These are phyloP conservation scores for Tinea trinotella DNA, from an alignment of 2,888 invertebrate species.

Conservation along the genomic window DNA sequence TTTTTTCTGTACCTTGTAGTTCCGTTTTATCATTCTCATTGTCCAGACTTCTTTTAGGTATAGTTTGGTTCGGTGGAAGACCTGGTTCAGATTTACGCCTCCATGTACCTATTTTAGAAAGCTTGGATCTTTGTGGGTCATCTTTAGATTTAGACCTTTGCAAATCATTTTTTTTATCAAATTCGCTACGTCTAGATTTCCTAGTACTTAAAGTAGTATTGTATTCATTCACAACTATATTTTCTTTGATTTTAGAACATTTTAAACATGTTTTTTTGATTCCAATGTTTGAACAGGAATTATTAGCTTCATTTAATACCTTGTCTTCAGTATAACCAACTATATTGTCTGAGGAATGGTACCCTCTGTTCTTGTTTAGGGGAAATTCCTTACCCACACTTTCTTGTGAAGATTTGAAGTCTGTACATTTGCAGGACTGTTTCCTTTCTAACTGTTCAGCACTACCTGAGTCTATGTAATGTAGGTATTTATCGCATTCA, in stretches of 20 bases:
- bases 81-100: slow-evolving; percentile 81
- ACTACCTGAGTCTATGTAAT: slow-evolving; percentile 57
- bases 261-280: slow-evolving; percentile 61
- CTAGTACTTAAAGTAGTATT: slow-evolving; percentile 38
- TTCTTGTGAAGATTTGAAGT: slow-evolving; percentile 63
- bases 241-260: slow-evolving; percentile 66
- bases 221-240: slow-evolving; percentile 53
- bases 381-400: slow-evolving; percentile 55
- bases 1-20: slow-evolving; percentile 50
- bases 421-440: slow-evolving; percentile 46
- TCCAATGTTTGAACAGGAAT: slow-evolving; percentile 42
- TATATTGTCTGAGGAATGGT: slow-evolving; percentile 63
- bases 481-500: slow-evolving; percentile 56
- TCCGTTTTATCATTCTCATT: slow-evolving; percentile 50
- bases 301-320: slow-evolving; percentile 47
- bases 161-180: slow-evolving; percentile 54
- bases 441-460: slow-evolving; percentile 54
- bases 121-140: slow-evolving; percentile 60
- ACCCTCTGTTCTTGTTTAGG: slow-evolving; percentile 55
- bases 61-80: slow-evolving; percentile 54
- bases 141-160: slow-evolving; percentile 64
- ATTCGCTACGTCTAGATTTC: slow-evolving; percentile 50
- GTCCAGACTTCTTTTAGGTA: slow-evolving; percentile 47
- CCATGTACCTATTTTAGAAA: slow-evolving; percentile 76
- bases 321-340: slow-evolving; percentile 45